Evolutionary conservation across 1,140 invertebrate species (phyloP), one percentile per base, ranked within the genome.

Genomic region (Drosophila setifemur): DNA sequence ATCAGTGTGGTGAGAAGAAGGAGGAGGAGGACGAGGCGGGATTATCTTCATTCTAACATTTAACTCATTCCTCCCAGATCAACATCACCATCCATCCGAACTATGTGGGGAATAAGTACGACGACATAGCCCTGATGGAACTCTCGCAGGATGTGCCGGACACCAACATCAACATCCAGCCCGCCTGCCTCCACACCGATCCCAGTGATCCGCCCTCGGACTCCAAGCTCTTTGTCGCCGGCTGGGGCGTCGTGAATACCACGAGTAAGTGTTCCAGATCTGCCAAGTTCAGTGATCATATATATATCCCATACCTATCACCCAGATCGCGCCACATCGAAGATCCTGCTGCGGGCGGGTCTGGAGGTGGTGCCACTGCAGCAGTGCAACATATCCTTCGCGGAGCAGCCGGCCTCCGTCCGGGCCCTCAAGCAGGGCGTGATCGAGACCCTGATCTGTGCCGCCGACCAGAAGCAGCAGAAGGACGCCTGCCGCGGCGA

Each of bases 401-500:
- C 35, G 3, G 52, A 54, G 35, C 71, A 55, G 31, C 50, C 66
- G 1, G 57, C 4, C 2, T 40, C 54, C 8, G 8, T 19, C 0
- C 23, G 58, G 4, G 25, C 42, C 6, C 48, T 88, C 0, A 37
- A 45, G 9, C 8, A 69, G 0, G 89, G 83, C 16, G 53, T 90
- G 2, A 64, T 58, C 2, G 33, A 40, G 0, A 49, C 73, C 3
- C 92, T 93, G 55, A 33, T 94, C 2, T 94, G 93, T 57, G 93
- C 93, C 0, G 91, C 92, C 0, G 93, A 93, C 7, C 28, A 11
- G 1, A 40, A 18, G 8, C 94, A 72, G 60, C 54, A 57, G 35
- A 93, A 43, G 8, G 94, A 95, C 66, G 93, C 93, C 0, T 94
- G 94, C 49, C 71, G 91, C 31, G 94, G 94, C 1, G 94, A 95